Percentiles rank a stretch among this genome's conserved stretches.
phyloP scores from a whole-genome alignment of 2,888 invertebrate species.

The Heliconius erato region DNA sequence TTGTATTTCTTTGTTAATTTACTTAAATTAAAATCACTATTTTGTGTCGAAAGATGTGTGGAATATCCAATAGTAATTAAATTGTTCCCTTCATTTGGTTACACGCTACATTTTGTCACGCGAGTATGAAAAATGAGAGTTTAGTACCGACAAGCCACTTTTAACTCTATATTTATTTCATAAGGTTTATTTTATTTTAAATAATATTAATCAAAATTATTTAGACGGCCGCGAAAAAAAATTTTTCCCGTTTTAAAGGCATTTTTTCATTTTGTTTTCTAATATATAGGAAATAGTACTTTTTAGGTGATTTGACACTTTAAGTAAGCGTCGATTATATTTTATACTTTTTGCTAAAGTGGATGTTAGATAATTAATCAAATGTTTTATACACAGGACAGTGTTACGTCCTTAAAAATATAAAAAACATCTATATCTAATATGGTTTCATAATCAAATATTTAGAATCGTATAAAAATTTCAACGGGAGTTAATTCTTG shows the following conservation, averaged over 20 bases:
- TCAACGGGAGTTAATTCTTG: too few species aligned
- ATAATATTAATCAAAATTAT: slow-evolving; percentile 46
- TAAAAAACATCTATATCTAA: too few species aligned
- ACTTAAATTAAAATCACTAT: neutral
- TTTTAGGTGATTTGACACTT: slow-evolving; percentile 27
- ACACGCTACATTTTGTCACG: slow-evolving; percentile 50
- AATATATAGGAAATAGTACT: slow-evolving; percentile 36
- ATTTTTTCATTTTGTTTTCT: slow-evolving; percentile 23
- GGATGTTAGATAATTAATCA: too few species aligned
- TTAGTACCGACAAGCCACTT: slow-evolving; percentile 2
- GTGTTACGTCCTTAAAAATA: too few species aligned
- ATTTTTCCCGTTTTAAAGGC: slow-evolving; percentile 41
- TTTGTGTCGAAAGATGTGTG: slow-evolving; percentile 9
- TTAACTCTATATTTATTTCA: slow-evolving; percentile 5
- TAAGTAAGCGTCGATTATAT: neutral
- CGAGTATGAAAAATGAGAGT: slow-evolving; percentile 49
- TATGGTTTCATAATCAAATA: too few species aligned
- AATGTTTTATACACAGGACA: too few species aligned
- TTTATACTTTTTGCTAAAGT: too few species aligned
- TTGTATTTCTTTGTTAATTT: neutral
- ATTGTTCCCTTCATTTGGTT: slow-evolving; percentile 29
- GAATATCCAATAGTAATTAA: slow-evolving; percentile 22
- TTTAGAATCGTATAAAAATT: too few species aligned
- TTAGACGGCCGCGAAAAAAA: slow-evolving; percentile 38
- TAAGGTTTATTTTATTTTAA: slow-evolving; percentile 46